Base-by-base conservation (phyloP, 2,113 vertebrate genomes). In the Gallinago media region DNA sequence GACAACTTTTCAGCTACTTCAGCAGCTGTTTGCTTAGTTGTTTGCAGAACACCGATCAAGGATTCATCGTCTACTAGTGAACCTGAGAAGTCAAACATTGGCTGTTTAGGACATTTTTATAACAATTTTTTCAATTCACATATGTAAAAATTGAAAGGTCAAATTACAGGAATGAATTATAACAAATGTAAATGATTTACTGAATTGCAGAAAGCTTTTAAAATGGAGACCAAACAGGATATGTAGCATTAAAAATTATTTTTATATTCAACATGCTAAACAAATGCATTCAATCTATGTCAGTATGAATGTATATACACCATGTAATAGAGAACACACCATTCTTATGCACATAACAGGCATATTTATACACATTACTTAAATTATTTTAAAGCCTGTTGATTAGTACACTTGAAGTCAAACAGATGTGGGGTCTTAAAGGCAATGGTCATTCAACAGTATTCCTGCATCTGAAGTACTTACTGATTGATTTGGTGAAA, bases 1-100 rank as follows among this genome's bases (percentile, higher is more conserved):
- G 98, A 96, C 7, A 98, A 92, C 79, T 98, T 98, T 73, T 98
- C 97, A 90, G 98, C 98, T 12, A 98, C 98, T 86, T 98, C 98
- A 25, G 97, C 94, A 19, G 98, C 98, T 27, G 98, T 98, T 81
- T 96, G 93, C 80, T 98, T 98, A 59, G 98, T 98, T 86, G 50
- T 97, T 84, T 89, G 97, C 59, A 98, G 98, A 73, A 98, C 98
- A 42, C 97, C 97, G 23, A 98, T 98, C 89, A 98, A 96, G 42
- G 98, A 98, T 52, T 98, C 98, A 15, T 98, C 98, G 32, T 98
- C 98, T n/a, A 98, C 98, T 42, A 98, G 85, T 59, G 98, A 98
- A 70, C 98, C 98, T 98, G 77, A 93, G 93, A 85, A 61, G 18
- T 20, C 29, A 93, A 86, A 92, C 32, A 73, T 26, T 42, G 38